phyloP scores from a whole-genome alignment of 2,113 vertebrate genomes.

The Spermophilus dauricus region DNA sequence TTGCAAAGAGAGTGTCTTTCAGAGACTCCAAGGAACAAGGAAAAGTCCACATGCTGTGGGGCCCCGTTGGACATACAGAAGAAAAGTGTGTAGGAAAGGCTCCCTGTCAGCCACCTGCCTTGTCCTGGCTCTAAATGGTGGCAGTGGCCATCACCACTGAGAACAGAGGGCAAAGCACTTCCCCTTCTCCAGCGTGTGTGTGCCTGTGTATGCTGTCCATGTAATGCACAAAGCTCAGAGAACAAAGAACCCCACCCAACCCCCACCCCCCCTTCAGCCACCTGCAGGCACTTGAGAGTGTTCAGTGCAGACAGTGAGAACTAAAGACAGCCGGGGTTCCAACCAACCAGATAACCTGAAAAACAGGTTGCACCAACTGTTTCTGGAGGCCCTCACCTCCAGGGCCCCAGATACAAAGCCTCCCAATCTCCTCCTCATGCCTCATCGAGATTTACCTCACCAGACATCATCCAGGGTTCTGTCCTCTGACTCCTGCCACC shows the following conservation, averaged over 20 bases:
- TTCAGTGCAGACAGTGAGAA: not conserved
- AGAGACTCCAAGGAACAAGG: not conserved
- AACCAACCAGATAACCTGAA: not conserved
- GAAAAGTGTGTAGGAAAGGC: accelerated
- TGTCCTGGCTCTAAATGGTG: not conserved
- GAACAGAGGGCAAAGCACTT: not conserved
- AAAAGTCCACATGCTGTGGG: not conserved
- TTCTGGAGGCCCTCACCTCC: not conserved
- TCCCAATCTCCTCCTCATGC: not conserved
- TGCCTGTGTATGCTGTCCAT: too few relatives aligned
- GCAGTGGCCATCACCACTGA: not conserved
- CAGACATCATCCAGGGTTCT: not conserved
- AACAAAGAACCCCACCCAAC: not conserved
- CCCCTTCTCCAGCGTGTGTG: not conserved
- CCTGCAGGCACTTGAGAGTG: not conserved
- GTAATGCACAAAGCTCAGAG: not conserved
- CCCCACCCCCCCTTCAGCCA: not conserved
- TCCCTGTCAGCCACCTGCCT: not conserved
- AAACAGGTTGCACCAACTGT: not conserved
- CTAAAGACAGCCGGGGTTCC: not conserved
- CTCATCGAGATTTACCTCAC: not conserved
- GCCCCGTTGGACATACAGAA: not conserved
- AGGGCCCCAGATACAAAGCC: not conserved
- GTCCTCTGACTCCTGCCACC: not conserved
- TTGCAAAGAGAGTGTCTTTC: not conserved